Conservation (phyloP, 2,888 invertebrate genomes). For the Elmis aenea region DNA sequence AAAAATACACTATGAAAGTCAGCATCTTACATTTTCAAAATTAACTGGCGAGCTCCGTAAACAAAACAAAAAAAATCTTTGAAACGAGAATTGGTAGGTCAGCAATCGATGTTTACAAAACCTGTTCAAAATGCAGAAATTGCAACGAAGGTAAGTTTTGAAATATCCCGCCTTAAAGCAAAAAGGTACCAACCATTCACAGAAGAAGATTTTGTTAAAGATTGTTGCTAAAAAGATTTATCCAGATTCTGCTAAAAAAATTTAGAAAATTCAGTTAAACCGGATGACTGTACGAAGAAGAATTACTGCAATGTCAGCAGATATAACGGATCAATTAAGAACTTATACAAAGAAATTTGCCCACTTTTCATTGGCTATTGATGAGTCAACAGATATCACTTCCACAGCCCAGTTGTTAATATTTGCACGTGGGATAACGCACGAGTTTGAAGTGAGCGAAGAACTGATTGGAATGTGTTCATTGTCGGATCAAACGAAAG, state of each 20-base stretch:
- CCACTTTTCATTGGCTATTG: slow-evolving; percentile 4
- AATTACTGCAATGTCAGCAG: slow-evolving; percentile 4
- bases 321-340: slow-evolving; percentile 6
- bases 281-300: slow-evolving; percentile 1
- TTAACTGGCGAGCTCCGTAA: no score
- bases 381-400: slow-evolving; percentile 5
- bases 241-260: slow-evolving; percentile 1
- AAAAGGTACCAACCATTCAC: no score
- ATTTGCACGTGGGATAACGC: slow-evolving; percentile 6
- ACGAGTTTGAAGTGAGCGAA: slow-evolving; percentile 7
- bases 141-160: no score
- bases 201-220: no score
- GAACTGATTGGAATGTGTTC: slow-evolving; percentile 9
- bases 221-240: no score
- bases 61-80: no score
- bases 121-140: no score
- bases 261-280: slow-evolving; percentile 2
- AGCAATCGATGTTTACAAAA: no score
- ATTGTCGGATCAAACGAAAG: slow-evolving; percentile 9
- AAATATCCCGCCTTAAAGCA: no score
- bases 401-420: slow-evolving; percentile 5
- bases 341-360: slow-evolving; percentile 3
- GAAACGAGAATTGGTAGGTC: no score
- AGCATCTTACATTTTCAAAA: no score
- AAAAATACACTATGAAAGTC: no score